phyloP scores from a whole-genome alignment of 1,140 invertebrate genomes.

The Neodiprion virginianus region DNA sequence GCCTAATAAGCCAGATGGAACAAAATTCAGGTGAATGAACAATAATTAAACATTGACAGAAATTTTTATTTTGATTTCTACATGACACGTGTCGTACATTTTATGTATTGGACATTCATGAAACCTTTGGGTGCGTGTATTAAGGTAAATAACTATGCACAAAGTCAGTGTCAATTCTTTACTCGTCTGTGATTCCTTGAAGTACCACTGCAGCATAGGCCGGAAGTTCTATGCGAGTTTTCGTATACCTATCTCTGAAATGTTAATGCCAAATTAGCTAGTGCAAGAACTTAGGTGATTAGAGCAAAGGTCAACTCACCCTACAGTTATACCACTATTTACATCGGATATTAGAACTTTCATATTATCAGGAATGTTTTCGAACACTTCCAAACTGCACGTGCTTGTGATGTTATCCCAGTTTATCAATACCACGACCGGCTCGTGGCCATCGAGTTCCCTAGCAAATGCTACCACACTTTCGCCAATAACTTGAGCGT shows the following conservation, averaged over 20 bases:
- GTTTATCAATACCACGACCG: conserved; percentile 39
- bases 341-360: background rate
- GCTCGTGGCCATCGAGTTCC: background rate
- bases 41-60: too few species aligned
- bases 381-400: background rate
- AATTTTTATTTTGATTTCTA: too few species aligned
- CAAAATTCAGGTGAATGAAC: too few species aligned
- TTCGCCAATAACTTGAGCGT: conserved; percentile 45
- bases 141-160: too few species aligned
- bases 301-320: background rate
- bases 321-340: background rate
- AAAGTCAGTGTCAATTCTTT: too few species aligned
- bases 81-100: too few species aligned
- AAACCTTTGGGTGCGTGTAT: too few species aligned
- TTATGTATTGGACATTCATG: too few species aligned
- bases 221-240: background rate
- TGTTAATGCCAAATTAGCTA: background rate
- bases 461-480: conserved; percentile 49
- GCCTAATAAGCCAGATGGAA: too few species aligned
- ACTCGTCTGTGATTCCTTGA: background rate
- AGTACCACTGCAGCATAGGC: background rate
- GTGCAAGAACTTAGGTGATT: background rate
- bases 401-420: conserved; percentile 18
- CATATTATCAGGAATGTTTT: background rate
- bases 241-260: background rate